A percentile compares a stretch with the other conserved stretches of the same genome.
Conservation (phyloP, 2,888 invertebrate genomes). For the Drosophila colorata region DNA sequence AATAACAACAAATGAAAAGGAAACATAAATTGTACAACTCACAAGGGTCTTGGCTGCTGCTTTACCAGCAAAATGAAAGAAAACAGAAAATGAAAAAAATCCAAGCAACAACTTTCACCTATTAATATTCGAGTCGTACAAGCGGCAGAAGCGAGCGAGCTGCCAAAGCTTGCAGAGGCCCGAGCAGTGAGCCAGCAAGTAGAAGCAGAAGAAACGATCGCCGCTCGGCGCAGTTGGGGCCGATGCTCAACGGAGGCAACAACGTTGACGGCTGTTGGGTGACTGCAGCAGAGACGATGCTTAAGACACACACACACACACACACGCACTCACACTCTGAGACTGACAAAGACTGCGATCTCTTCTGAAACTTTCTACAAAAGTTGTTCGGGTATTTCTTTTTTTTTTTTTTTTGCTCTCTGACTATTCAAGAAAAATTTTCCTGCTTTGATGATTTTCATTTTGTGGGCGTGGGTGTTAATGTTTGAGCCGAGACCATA, state of each 20-base stretch:
- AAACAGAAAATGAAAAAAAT: slow-evolving; percentile 37
- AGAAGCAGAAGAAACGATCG: slow-evolving; percentile 61
- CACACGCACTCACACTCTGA: background rate
- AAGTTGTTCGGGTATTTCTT: slow-evolving; percentile 15
- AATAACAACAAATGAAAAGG: slow-evolving; percentile 35
- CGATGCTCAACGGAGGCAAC: slow-evolving; percentile 65
- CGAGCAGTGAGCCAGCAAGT: slow-evolving; percentile 26
- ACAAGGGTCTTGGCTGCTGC: slow-evolving; percentile 41
- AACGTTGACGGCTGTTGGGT: slow-evolving; percentile 55
- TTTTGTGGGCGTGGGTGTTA: slow-evolving; percentile 4
- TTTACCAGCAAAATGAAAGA: slow-evolving; percentile 29
- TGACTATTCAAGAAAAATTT: slow-evolving; percentile 33
- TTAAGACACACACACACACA: slow-evolving; percentile 6
- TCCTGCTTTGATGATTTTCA: no score
- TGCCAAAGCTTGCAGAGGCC: slow-evolving; percentile 41
- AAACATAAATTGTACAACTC: slow-evolving; percentile 56
- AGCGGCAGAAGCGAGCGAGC: slow-evolving; percentile 67
- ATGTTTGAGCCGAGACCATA: background rate
- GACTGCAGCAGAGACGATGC: slow-evolving; percentile 47
- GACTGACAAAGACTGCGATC: slow-evolving; percentile 25
- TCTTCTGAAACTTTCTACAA: slow-evolving; percentile 57
- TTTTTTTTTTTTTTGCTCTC: slow-evolving; percentile 30
- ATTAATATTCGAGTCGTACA: slow-evolving; percentile 84
- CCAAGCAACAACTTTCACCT: slow-evolving; percentile 84
- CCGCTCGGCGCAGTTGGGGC: slow-evolving; percentile 57